Conservation (phyloP, 2,113 vertebrate genomes). For the Pelecanoides urinatrix region DNA sequence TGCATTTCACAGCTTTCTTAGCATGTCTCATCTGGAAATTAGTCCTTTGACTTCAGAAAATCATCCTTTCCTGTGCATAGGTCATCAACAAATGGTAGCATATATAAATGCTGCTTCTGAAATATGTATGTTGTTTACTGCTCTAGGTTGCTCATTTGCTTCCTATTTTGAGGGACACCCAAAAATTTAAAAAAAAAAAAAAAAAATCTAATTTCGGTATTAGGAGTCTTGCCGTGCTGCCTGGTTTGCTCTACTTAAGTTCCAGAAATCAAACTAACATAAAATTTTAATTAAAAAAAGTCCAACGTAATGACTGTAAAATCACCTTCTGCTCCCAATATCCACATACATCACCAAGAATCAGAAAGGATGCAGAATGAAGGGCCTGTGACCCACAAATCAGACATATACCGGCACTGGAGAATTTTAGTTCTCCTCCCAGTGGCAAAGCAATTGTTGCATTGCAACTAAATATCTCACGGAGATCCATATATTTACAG, state of each 20-base stretch:
- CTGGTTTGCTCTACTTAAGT: not conserved
- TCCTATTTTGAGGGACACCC: not conserved
- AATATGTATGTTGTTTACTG: not conserved
- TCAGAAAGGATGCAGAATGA: not conserved
- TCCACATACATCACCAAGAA: not conserved
- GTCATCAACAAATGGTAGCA: not conserved
- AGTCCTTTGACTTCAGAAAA: not conserved
- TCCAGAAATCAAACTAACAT: constrained; percentile 15
- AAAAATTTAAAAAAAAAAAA: not conserved
- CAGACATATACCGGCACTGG: fast-evolving
- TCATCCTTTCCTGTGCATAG: not conserved
- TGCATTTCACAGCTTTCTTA: not conserved
- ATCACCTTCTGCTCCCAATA: not conserved
- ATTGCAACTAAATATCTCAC: not conserved
- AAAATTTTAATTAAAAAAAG: not conserved
- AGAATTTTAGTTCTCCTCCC: not conserved
- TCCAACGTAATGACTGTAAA: not conserved
- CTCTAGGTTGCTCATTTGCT: not conserved
- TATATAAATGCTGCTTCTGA: not conserved
- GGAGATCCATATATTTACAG: not conserved
- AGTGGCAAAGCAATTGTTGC: not conserved
- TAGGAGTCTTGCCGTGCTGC: not conserved
- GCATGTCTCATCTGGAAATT: not conserved
- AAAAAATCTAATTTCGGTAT: not conserved
- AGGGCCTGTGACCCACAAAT: not conserved